Base-by-base conservation (phyloP, 2,797 vertebrate genomes). In the Linurgus olivaceus region DNA sequence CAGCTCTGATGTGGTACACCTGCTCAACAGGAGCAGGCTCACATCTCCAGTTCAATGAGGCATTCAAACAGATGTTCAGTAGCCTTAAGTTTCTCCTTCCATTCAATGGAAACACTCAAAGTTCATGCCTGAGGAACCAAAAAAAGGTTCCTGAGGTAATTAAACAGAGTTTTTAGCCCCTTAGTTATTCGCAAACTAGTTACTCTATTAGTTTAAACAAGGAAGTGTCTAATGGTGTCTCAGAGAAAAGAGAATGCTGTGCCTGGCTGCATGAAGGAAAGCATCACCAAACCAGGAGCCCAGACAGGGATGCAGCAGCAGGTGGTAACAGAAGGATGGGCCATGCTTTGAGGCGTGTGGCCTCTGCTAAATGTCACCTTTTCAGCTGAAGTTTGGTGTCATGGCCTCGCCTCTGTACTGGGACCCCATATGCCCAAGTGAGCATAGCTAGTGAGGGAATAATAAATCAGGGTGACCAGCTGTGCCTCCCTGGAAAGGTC, bases 401-500 rank as follows among this genome's bases (percentile, higher is more conserved):
- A 40, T 13, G 10, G 21, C 23, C 67, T 68, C 44, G 33, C 31
- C 25, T 55, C 35, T 42, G 44, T 6, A 2, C 28, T 12, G 28
- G 55, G 37, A 87, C 51, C 10, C 66, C 40, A 31, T 48, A 17
- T 40, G 40, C 37, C 57, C 0, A 0, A 57, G 42, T 0, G 0
- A 90, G 82, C 65, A 40, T 55, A 79, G 44, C 35, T 52, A 55
- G 42, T 6, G 44, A 80, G 55, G 67, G 81, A 82, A 66, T 85
- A 70, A 91, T 78, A 55, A 86, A 79, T 63, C 71, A 79, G 24
- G n/a, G 37, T 0, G 0, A 35, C 37, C 77, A 90, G 67, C 86
- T 93, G 88, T 37, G 86, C 70, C 79, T 77, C 51, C 44, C 58
- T 51, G 62, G 59, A 87, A 83, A 91, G 71, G 73, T 75, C 92